Conservation (phyloP, 2,797 vertebrate species). For the Coranthus polyacanthus region DNA sequence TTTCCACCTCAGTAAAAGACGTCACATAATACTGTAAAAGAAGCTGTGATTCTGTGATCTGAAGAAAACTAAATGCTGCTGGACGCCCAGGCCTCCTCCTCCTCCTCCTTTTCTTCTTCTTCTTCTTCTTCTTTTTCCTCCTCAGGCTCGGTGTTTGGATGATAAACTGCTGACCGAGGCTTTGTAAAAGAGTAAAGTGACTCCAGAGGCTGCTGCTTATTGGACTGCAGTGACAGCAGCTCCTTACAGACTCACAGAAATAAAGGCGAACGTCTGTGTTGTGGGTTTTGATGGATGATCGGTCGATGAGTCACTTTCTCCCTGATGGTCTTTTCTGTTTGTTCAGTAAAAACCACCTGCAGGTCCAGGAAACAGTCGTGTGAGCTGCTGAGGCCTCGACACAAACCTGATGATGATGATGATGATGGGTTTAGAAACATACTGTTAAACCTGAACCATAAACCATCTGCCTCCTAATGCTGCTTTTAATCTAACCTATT, state of each 20-base stretch:
- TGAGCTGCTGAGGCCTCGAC: background rate
- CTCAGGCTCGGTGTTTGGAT: background rate
- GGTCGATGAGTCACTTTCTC: no score
- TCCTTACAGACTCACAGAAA: background rate
- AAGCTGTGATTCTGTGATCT: no score
- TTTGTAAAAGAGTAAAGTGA: background rate
- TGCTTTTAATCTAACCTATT: no score
- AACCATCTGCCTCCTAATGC: no score
- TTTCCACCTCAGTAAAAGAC: no score
- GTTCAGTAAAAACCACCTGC: background rate
- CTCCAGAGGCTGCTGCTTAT: constrained; percentile 6
- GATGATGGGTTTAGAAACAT: no score
- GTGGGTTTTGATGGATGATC: background rate
- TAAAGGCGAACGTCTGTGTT: background rate
- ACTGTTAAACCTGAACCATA: no score
- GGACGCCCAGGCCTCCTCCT: background rate
- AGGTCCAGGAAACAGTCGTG: background rate
- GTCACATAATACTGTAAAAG: background rate
- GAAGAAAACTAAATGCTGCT: background rate
- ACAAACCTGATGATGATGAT: no score
- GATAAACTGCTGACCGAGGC: background rate
- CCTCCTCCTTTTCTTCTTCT: background rate
- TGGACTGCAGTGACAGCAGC: background rate
- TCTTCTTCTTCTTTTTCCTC: background rate
- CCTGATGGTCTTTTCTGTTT: background rate